phyloP scores from a whole-genome alignment of 92 coral and sea anemone species.

The Parazoanthus atlanticus region DNA sequence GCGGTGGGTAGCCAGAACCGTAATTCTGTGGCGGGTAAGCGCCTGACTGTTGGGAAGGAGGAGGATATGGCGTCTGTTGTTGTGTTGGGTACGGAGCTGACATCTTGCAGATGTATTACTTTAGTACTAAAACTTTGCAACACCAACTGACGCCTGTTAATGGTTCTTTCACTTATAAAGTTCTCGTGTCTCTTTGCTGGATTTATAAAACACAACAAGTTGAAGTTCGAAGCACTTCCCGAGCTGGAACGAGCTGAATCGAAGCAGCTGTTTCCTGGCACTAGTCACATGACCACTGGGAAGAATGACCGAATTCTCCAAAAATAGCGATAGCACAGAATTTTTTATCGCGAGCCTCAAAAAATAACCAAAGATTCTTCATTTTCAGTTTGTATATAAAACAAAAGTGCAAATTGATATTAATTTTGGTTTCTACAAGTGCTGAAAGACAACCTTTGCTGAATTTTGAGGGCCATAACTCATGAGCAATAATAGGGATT shows the following conservation, averaged over 20 bases:
- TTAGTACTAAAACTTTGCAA: not conserved
- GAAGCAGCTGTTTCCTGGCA: not conserved
- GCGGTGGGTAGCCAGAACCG: not conserved
- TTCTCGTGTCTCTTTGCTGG: too few relatives aligned
- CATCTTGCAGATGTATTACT: not conserved
- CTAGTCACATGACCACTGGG: not conserved
- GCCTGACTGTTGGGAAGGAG: not conserved
- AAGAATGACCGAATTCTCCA: not conserved
- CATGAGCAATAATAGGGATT: too few relatives aligned
- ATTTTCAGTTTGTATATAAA: too few relatives aligned
- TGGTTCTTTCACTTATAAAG: too few relatives aligned
- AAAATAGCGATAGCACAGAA: too few relatives aligned
- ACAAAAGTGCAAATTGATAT: too few relatives aligned
- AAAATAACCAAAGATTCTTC: too few relatives aligned
- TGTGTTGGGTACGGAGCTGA: constrained; percentile 35
- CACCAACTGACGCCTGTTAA: not conserved
- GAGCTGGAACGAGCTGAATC: not conserved
- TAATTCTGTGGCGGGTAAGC: constrained; percentile 6
- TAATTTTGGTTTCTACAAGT: too few relatives aligned
- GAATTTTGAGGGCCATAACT: too few relatives aligned
- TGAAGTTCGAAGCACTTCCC: not conserved
- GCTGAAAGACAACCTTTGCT: too few relatives aligned
- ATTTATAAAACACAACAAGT: too few relatives aligned
- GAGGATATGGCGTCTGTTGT: constrained; percentile 14
- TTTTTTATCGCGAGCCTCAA: too few relatives aligned